Evolutionary conservation across 2,888 invertebrate genomes (phyloP), one percentile per base, ranked within the genome.

Genomic region (Drosophila anomelani): DNA sequence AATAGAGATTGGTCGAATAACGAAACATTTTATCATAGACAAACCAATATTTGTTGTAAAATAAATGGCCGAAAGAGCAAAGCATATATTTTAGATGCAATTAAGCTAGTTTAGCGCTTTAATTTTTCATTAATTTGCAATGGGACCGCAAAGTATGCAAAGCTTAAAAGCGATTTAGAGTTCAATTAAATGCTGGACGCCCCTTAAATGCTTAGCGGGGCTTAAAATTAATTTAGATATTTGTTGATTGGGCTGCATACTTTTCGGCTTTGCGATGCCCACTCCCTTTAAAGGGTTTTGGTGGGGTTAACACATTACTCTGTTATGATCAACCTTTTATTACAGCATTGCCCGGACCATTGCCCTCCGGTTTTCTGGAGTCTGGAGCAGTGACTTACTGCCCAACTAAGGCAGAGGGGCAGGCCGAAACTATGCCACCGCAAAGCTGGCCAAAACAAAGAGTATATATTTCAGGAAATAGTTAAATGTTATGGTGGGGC

Each of bases 391-490:
- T 69, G 57, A 68, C 70, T 68, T 69, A 68, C 70, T 20, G 70
- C 29, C 57, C 57, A 49, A 46, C 56, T 36, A 20, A 57, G 15
- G 57, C 47, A 13, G 39, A 41, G 67, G 23, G 36, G 67, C 57
- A 23, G 39, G 47, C 70, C 68, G 17, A 69, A 68, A 69, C 68
- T 69, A 69, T 69, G 68, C 68, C 58, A 69, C 68, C 68, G 49
- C 68, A 68, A 20, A 56, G 67, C 47, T 55, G 56, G 69, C 69
- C 67, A 57, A 69, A 58, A 43, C 58, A 57, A 49, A 69, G 68
- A 49, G 67, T 68, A 70, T 68, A 69, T 69, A 68, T 68, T 57
- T 68, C 68, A 69, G 68, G 57, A 57, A 69, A 68, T 38, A 68
- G 70, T 68, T 68, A 47, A 68, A 68, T 68, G 58, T 69, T 69